Evolutionary conservation across 2,888 invertebrate genomes (phyloP).

Genomic region (Emmelina monodactyla): DNA sequence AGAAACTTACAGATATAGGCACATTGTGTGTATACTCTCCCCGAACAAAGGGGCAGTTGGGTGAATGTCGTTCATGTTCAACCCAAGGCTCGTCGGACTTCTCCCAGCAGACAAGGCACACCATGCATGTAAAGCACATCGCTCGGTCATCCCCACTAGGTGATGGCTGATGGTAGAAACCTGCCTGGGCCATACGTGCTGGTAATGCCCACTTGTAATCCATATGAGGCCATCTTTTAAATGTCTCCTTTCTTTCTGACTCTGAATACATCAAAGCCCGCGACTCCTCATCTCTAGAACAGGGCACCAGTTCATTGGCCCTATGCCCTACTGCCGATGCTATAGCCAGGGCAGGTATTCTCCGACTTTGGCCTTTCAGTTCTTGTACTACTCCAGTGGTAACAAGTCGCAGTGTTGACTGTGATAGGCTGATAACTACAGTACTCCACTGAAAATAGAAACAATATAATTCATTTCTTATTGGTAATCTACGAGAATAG

Average conservation of each 20-base stretch:
- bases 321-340: constrained; percentile 91
- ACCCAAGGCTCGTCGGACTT: constrained; percentile 97
- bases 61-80: constrained; percentile 94
- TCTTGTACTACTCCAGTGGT: constrained; percentile 83
- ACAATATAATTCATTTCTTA: neutral
- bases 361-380: constrained; percentile 80
- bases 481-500: neutral
- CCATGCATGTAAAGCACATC: constrained; percentile 95
- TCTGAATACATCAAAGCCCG: constrained; percentile 86
- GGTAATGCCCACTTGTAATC: constrained; percentile 98
- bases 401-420: constrained; percentile 80
- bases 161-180: constrained; percentile 94
- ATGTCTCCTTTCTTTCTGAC: constrained; percentile 88
- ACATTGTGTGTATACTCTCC: constrained; percentile 96
- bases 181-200: constrained; percentile 96
- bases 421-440: constrained; percentile 81
- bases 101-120: constrained; percentile 96
- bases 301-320: constrained; percentile 77
- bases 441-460: constrained; percentile 84
- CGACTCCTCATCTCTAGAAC: constrained; percentile 54
- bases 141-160: constrained; percentile 91
- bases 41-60: constrained; percentile 91
- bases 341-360: constrained; percentile 86
- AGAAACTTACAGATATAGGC: constrained; percentile 73
- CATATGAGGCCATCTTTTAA: constrained; percentile 96